Conservation (phyloP, 2,797 vertebrate genomes). For the Geotrypetes seraphini region DNA sequence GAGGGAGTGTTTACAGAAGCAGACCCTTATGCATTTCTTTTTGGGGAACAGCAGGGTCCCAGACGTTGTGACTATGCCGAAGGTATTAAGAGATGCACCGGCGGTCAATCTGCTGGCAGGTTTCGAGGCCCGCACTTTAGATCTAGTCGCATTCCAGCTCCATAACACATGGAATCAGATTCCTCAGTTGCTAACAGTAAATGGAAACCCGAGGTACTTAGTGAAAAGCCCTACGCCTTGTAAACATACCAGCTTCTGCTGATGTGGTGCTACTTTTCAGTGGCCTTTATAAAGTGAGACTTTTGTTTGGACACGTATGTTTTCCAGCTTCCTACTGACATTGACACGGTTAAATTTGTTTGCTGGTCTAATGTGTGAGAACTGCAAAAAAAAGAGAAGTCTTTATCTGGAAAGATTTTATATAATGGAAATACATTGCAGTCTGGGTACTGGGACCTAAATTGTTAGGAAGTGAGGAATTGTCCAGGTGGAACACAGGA, state of each 20-base stretch:
- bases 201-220: constrained; percentile 42
- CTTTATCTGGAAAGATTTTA: too few species aligned
- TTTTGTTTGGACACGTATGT: too few species aligned
- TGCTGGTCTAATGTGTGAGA: too few species aligned
- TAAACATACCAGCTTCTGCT: constrained; percentile 3
- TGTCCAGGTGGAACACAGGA: too few species aligned
- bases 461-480: too few species aligned
- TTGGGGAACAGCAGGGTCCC: constrained; percentile 47
- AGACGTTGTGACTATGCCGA: constrained; percentile 55
- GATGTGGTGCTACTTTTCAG: too few species aligned
- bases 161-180: constrained; percentile 65
- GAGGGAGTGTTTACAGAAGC: constrained; percentile 49
- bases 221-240: constrained; percentile 5
- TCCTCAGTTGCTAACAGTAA: constrained; percentile 56
- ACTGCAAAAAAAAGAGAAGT: too few species aligned
- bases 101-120: constrained; percentile 61
- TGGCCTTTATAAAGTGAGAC: too few species aligned
- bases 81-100: constrained; percentile 51
- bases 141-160: constrained; percentile 50
- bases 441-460: too few species aligned
- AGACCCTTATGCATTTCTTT: constrained; percentile 61
- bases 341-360: too few species aligned
- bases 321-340: too few species aligned
- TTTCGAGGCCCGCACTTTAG: constrained; percentile 46
- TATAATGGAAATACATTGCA: too few species aligned